These are phyloP conservation scores for Apistogramma diplotaenia DNA, from an alignment of 2,113 vertebrate species.

Conservation along the genomic window DNA sequence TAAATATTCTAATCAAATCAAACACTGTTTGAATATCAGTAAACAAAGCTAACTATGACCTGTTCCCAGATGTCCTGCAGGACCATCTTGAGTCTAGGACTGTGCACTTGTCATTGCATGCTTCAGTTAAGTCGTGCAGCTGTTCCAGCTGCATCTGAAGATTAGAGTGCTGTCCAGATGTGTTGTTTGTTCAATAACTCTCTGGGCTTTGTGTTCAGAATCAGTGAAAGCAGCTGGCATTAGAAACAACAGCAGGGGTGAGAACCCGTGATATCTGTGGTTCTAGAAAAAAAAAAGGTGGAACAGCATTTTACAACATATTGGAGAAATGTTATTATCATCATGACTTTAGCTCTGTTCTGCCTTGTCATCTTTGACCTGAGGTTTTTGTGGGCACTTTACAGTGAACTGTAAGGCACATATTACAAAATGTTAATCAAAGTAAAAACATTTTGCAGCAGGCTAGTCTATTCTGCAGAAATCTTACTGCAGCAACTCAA, in stretches of 20 bases:
- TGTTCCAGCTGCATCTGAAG: constrained; percentile 28
- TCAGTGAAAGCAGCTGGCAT: constrained; percentile 38
- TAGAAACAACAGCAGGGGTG: not conserved
- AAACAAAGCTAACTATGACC: not conserved
- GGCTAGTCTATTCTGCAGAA: too few species aligned
- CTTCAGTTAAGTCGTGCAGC: not conserved
- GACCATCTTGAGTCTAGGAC: not conserved
- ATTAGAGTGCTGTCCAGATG: constrained; percentile 28
- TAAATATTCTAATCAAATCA: not conserved
- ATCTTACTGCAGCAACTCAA: too few species aligned
- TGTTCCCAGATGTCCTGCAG: not conserved
- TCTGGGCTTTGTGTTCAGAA: constrained; percentile 23
- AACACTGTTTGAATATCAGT: not conserved
- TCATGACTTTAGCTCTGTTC: not conserved
- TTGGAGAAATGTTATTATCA: not conserved
- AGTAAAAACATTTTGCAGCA: too few species aligned
- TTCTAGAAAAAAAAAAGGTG: not conserved
- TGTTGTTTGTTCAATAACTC: constrained; percentile 34
- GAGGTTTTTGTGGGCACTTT: not conserved
- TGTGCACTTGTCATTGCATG: not conserved
- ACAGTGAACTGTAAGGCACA: not conserved
- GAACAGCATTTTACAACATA: constrained; percentile 8
- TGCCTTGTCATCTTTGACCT: not conserved
- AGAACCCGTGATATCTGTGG: not conserved
- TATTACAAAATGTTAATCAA: not conserved